Percentiles rank a stretch among this genome's conserved stretches.
These are phyloP conservation scores for Temnopleurus reevesii DNA, from an alignment of 53 echinoderm and acorn worm species.

Conservation along the genomic window DNA sequence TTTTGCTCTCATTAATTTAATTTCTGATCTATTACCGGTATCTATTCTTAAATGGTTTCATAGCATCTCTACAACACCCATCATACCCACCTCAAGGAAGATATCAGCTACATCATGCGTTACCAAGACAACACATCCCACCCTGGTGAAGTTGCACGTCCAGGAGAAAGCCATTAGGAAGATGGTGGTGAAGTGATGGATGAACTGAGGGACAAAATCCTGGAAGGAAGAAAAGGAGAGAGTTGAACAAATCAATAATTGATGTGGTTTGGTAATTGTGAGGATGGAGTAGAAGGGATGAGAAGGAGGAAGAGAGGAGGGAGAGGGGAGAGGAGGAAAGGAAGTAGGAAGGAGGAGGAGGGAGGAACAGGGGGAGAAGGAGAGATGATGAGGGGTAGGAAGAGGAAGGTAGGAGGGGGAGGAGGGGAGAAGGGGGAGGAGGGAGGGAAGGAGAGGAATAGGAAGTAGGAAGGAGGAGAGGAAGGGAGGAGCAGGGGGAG, in stretches of 20 bases:
- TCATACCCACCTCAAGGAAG: slow-evolving; percentile 86
- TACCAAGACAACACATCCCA: slow-evolving; percentile 86
- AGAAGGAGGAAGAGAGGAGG: neutral
- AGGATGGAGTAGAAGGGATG: neutral
- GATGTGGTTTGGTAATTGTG: neutral
- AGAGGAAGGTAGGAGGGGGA: neutral
- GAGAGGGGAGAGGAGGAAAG: neutral
- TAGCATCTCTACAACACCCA: neutral
- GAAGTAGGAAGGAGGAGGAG: neutral
- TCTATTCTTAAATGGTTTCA: too few species aligned
- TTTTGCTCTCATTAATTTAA: too few species aligned
- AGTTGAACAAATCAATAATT: neutral
- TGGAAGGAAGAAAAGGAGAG: slow-evolving; percentile 50
- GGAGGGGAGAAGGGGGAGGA: neutral
- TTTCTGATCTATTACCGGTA: too few species aligned
- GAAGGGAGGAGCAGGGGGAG: neutral
- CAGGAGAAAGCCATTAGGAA: slow-evolving; percentile 85
- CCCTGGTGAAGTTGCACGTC: slow-evolving; percentile 89
- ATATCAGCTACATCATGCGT: slow-evolving; percentile 92
- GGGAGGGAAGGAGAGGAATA: too few species aligned
- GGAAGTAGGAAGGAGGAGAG: neutral
- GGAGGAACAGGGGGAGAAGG: neutral
- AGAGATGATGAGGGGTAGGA: neutral
- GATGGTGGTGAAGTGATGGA: slow-evolving; percentile 88
- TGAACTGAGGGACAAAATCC: slow-evolving; percentile 84